Conservation (phyloP, 1,140 invertebrate genomes). For the Lasioglossum albipes region DNA sequence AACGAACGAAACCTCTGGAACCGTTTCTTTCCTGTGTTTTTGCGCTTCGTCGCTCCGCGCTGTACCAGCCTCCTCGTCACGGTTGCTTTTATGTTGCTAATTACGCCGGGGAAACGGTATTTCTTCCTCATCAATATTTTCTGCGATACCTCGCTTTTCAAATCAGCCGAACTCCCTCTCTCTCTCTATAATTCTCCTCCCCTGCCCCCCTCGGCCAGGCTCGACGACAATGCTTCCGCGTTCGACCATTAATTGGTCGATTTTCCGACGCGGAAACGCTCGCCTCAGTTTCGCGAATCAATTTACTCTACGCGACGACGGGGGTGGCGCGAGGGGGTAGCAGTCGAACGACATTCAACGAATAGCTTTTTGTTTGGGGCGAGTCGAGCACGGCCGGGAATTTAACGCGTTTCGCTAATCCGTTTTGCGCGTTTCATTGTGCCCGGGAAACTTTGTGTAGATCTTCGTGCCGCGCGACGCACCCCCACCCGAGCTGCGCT, state of each 20-base stretch:
- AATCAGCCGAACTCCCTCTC: neutral
- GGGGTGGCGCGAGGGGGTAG: neutral
- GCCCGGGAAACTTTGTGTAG: neutral
- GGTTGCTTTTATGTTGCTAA: slow-evolving; percentile 28
- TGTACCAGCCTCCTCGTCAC: neutral
- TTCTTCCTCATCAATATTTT: slow-evolving; percentile 40
- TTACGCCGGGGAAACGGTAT: slow-evolving; percentile 25
- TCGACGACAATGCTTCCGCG: neutral
- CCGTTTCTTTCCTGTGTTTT: neutral
- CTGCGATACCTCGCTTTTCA: neutral
- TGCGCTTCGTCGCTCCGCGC: too few species aligned
- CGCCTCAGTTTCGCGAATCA: slow-evolving; percentile 2
- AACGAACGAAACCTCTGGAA: neutral
- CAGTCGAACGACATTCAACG: neutral
- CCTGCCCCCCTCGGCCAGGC: too few species aligned
- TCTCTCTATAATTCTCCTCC: too few species aligned
- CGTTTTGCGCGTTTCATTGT: neutral
- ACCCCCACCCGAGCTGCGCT: neutral
- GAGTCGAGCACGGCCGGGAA: neutral
- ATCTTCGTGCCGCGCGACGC: neutral
- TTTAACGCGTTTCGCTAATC: slow-evolving; percentile 1
- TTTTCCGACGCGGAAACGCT: neutral
- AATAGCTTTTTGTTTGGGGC: neutral
- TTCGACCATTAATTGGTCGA: slow-evolving; percentile 6
- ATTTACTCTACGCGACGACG: neutral